phyloP scores from a whole-genome alignment of 35 echinoderm and acorn worm genomes.

The Nesometra sesokonis region DNA sequence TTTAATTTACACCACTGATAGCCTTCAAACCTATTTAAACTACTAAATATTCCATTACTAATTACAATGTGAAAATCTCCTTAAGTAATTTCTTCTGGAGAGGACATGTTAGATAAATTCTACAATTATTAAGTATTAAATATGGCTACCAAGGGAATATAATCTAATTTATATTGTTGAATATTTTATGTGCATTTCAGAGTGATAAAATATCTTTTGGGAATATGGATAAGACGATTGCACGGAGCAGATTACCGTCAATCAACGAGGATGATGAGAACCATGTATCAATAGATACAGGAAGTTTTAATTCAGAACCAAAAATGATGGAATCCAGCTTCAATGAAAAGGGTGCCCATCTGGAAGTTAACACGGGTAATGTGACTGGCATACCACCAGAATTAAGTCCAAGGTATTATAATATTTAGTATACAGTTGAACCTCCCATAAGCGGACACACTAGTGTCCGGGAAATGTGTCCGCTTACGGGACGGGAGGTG shows the following conservation, averaged over 20 bases:
- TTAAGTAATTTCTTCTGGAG: not conserved
- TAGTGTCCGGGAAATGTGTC: too few species aligned
- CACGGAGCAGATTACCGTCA: not conserved
- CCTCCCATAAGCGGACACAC: too few species aligned
- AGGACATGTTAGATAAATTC: too few species aligned
- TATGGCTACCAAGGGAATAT: too few species aligned
- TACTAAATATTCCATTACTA: not conserved
- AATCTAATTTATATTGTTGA: not conserved
- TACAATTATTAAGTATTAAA: too few species aligned
- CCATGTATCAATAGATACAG: slow-evolving; percentile 3
- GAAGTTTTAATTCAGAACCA: slow-evolving; percentile 12
- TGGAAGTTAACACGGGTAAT: slow-evolving; percentile 59
- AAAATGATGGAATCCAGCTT: slow-evolving; percentile 42
- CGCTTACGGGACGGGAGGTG: too few species aligned
- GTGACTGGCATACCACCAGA: slow-evolving; percentile 65
- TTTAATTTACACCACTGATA: too few species aligned
- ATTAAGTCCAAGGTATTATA: slow-evolving; percentile 78
- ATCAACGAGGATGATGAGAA: slow-evolving; percentile 61
- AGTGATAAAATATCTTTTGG: not conserved
- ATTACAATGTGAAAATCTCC: not conserved
- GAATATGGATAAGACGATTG: not conserved
- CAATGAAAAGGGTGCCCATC: not conserved
- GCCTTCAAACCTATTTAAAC: too few species aligned
- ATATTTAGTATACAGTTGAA: not conserved
- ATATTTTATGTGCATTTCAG: not conserved